A percentile compares a stretch with the other conserved stretches of the same genome.
Evolutionary conservation across 2,888 invertebrate genomes (phyloP).

Genomic region (Phyllotreta striolata): DNA sequence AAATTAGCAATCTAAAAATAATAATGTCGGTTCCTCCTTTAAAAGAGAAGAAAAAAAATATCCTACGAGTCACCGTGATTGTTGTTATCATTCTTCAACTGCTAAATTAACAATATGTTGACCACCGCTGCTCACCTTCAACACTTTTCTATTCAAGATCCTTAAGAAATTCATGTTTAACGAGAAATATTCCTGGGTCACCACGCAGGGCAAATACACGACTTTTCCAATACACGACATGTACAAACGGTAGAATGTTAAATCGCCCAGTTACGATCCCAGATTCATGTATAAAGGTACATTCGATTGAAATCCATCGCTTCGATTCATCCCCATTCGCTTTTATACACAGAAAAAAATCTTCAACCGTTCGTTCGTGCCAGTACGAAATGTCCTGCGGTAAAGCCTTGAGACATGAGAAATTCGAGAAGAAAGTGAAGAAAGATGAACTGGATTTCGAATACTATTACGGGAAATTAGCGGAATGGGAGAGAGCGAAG

Average conservation of each 20-base stretch:
- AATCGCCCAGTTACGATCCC: slow-evolving; percentile 48
- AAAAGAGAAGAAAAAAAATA: no score
- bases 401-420: slow-evolving; percentile 58
- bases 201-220: slow-evolving; percentile 65
- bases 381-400: slow-evolving; percentile 67
- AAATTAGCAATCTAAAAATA: no score
- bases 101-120: slow-evolving; percentile 83
- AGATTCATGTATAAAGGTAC: slow-evolving; percentile 53
- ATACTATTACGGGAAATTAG: slow-evolving; percentile 38
- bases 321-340: no score
- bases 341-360: no score
- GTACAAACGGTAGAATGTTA: slow-evolving; percentile 59
- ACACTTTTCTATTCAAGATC: slow-evolving; percentile 61
- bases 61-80: slow-evolving; percentile 31
- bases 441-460: slow-evolving; percentile 48
- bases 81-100: slow-evolving; percentile 48
- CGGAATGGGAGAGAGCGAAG: slow-evolving; percentile 42
- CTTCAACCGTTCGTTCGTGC: slow-evolving; percentile 66
- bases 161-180: slow-evolving; percentile 62
- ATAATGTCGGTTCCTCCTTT: no score
- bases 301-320: no score
- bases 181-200: slow-evolving; percentile 66
- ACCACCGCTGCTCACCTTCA: slow-evolving; percentile 79
- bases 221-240: slow-evolving; percentile 64
- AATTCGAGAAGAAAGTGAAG: slow-evolving; percentile 54